Base-by-base conservation (phyloP, 2,797 vertebrate species). In the Aldrovandia affinis region DNA sequence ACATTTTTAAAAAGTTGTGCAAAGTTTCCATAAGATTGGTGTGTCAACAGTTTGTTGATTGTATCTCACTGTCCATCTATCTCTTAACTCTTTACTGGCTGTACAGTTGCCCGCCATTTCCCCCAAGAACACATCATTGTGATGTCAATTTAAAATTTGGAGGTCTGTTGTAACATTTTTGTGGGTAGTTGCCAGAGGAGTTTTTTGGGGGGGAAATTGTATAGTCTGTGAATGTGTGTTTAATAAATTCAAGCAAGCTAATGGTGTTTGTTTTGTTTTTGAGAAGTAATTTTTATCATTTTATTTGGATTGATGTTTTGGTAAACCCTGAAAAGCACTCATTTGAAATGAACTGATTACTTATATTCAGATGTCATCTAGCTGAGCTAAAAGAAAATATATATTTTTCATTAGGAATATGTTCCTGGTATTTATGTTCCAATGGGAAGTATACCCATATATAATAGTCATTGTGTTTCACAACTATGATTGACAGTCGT, bases 141-240 rank as follows among this genome's bases (percentile, higher is more conserved):
- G 39, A 42, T 33, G 0, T 15, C 68, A 73, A 33, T 73, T 73
- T 73, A 7, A 73, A 39, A 73, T 33, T 39, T 73, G 47, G 65
- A 70, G 36, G 10, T 28, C 36, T 33, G 36, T 42, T 42, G 33
- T 73, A 42, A 73, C 36, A 28, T 18, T 36, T n/a, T 63, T n/a
- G 61, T 7, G 25, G 36, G 28, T 30, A 14, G 63, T 30, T 65
- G 10, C 28, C 63, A 36, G 33, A 10, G 8, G 28, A 15, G 63
- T 65, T 70, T 39, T 36, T 39, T 70, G 20, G 2, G 22, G 57
- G 20, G 57, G 61, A 33, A 39, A 39, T 73, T 73, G 68, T 77
- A 42, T 77, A 42, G 42, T 77, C 42, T 77, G 68, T 73, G 73
- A 77, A 77, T 77, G 33, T 73, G 63, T 73, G 30, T 68, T 47